These are phyloP conservation scores for Schizopygopsis malacanthus DNA, from an alignment of 2,797 vertebrate genomes.

Conservation along the genomic window DNA sequence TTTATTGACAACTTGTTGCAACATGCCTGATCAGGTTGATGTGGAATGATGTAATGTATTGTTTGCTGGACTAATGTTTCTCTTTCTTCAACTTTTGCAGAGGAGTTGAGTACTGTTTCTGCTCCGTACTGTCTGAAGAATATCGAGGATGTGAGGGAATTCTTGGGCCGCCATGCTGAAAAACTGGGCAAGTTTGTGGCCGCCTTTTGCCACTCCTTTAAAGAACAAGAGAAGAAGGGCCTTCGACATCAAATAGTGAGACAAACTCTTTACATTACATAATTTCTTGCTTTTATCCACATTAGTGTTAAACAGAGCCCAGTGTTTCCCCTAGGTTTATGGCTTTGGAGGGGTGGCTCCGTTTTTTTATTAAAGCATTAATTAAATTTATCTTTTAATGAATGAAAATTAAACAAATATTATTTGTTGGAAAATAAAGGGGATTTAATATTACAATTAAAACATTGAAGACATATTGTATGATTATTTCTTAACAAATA, in stretches of 20 bases:
- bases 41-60: background rate
- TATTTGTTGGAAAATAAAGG: no score
- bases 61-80: background rate
- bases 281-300: background rate
- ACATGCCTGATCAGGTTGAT: background rate
- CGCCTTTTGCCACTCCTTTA: constrained; percentile 84
- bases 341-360: no score
- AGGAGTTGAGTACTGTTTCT: constrained; percentile 70
- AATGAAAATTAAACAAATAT: no score
- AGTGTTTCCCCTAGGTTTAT: no score
- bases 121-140: constrained; percentile 85
- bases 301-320: no score
- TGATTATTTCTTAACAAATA: no score
- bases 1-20: background rate
- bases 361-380: no score
- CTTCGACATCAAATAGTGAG: constrained; percentile 92
- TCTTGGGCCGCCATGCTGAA: constrained; percentile 88
- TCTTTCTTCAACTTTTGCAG: constrained; percentile 46
- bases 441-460: no score
- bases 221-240: constrained; percentile 90
- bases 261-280: background rate
- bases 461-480: no score
- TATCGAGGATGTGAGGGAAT: constrained; percentile 88
- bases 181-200: constrained; percentile 89
- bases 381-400: no score